These are phyloP conservation scores for Paedocypris micromegethes DNA, from an alignment of 2,797 vertebrate genomes.

Conservation along the genomic window DNA sequence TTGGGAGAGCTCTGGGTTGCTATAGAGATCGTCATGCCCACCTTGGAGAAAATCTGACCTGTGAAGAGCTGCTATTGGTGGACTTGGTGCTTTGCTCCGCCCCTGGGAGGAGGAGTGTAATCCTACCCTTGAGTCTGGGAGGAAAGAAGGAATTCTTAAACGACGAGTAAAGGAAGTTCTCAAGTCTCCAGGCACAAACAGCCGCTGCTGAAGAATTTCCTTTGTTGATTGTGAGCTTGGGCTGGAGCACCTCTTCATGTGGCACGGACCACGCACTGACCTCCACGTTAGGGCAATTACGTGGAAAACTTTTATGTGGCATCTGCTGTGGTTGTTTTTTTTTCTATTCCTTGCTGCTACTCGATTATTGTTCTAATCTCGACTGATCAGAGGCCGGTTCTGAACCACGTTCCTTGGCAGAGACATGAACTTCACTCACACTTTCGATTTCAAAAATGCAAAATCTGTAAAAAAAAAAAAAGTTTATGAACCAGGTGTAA, in stretches of 20 bases:
- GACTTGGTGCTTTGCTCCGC: constrained; percentile 31
- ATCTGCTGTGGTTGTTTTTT: constrained; percentile 1
- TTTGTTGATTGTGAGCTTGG: constrained; percentile 49
- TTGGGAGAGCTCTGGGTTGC: constrained; percentile 47
- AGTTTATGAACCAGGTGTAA: no score
- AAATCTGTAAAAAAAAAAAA: constrained; percentile 10
- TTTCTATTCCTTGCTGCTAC: no score
- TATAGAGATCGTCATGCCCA: constrained; percentile 47
- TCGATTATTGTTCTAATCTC: constrained; percentile 4
- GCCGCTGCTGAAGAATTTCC: constrained; percentile 51
- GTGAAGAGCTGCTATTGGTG: constrained; percentile 49
- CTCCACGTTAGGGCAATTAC: background rate
- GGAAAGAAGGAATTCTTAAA: constrained; percentile 44
- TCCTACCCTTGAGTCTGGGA: constrained; percentile 46
- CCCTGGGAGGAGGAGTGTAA: constrained; percentile 46
- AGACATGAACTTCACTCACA: constrained; percentile 28
- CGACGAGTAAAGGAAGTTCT: constrained; percentile 49
- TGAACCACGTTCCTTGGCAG: constrained; percentile 34
- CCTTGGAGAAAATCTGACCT: constrained; percentile 46
- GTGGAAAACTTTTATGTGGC: background rate
- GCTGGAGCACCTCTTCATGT: background rate
- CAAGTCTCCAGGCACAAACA: constrained; percentile 46
- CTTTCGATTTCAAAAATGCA: constrained; percentile 33
- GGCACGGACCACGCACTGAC: background rate
- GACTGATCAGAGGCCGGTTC: constrained; percentile 13